phyloP scores from a whole-genome alignment of 2,797 vertebrate species.

The Chaetodon trifasciatus region DNA sequence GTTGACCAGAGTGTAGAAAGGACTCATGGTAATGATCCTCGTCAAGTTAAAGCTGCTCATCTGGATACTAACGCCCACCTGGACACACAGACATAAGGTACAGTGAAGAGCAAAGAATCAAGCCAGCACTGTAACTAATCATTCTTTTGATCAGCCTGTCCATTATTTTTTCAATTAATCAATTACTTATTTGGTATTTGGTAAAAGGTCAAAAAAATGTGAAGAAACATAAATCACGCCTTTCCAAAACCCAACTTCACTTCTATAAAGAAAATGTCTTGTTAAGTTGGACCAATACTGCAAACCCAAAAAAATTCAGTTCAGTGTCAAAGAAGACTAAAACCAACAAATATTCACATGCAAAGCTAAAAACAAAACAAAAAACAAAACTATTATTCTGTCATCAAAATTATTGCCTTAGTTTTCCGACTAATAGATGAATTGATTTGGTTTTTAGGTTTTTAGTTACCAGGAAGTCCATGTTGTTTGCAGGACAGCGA shows the following conservation, averaged over 20 bases:
- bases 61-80: slow-evolving; percentile 96
- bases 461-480: slow-evolving; percentile 92
- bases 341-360: background rate
- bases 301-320: background rate
- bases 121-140: background rate
- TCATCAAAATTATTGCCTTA: too few relatives aligned
- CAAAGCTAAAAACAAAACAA: background rate
- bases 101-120: background rate
- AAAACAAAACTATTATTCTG: background rate
- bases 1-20: slow-evolving; percentile 95
- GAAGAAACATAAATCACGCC: too few relatives aligned
- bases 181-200: background rate
- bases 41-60: slow-evolving; percentile 98
- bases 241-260: too few relatives aligned
- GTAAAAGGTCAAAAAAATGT: background rate
- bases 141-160: too few relatives aligned
- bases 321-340: background rate
- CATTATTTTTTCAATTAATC: background rate
- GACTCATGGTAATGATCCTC: slow-evolving; percentile 93
- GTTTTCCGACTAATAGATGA: too few relatives aligned
- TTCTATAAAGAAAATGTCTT: background rate
- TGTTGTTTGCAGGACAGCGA: slow-evolving; percentile 89
- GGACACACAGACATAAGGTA: slow-evolving; percentile 16
- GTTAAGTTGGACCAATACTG: too few relatives aligned
- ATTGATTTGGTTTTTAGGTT: too few relatives aligned